phyloP scores from a whole-genome alignment of 2,797 vertebrate species.

The Chiloscyllium punctatum region DNA sequence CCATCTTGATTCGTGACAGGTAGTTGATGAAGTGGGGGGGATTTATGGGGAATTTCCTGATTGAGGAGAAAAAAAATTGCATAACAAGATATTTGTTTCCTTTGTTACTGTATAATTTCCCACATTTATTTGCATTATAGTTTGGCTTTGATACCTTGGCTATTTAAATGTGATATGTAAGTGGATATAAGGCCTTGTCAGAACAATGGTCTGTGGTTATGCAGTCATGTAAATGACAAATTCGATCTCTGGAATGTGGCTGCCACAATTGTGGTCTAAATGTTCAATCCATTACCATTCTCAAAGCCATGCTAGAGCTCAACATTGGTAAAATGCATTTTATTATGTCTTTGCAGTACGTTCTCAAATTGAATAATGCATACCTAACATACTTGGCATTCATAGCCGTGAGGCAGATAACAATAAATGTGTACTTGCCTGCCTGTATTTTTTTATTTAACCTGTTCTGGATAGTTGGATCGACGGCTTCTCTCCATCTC shows the following conservation, averaged over 20 bases:
- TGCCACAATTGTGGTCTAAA: slow-evolving; percentile 33
- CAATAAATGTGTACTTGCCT: slow-evolving; percentile 33
- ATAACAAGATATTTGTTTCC: not conserved
- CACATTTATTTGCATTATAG: slow-evolving; percentile 19
- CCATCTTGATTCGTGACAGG: not conserved
- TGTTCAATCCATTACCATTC: slow-evolving; percentile 23
- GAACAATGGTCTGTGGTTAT: slow-evolving; percentile 31
- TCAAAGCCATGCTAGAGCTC: slow-evolving; percentile 23
- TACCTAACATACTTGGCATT: slow-evolving; percentile 35
- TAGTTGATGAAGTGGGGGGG: not conserved
- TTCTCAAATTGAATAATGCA: slow-evolving; percentile 37
- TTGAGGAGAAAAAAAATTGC: not conserved
- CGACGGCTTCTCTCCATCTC: not conserved
- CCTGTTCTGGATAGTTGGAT: not conserved
- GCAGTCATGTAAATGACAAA: slow-evolving; percentile 37
- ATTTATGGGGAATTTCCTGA: not conserved
- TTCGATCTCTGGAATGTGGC: slow-evolving; percentile 32
- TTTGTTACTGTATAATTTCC: slow-evolving; percentile 15
- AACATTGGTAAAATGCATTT: slow-evolving; percentile 17
- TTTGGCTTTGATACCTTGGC: not conserved
- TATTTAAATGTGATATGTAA: slow-evolving; percentile 34
- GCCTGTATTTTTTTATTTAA: slow-evolving; percentile 30
- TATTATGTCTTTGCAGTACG: slow-evolving; percentile 35
- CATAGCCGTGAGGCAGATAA: slow-evolving; percentile 24
- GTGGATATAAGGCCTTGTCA: not conserved